These are phyloP conservation scores for Glareola pratincola DNA, from an alignment of 2,113 vertebrate species.

Conservation along the genomic window DNA sequence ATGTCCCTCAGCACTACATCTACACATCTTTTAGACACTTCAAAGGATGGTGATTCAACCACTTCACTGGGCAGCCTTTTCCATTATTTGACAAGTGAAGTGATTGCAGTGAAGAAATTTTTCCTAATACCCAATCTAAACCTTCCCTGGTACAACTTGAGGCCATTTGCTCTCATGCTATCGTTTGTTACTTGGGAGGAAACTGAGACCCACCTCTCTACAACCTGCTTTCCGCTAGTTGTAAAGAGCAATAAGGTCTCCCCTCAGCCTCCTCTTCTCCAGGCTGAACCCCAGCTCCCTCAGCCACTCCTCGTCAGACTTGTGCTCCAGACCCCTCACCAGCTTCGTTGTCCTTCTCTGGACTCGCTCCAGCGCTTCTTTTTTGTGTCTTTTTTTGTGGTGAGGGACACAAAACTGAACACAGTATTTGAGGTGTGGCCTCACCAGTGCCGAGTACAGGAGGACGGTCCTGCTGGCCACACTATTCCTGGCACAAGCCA, in stretches of 20 bases:
- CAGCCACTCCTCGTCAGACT: background rate
- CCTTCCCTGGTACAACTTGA: background rate
- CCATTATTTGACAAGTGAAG: background rate
- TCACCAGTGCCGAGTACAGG: background rate
- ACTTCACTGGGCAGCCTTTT: background rate
- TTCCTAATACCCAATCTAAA: background rate
- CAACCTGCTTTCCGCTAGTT: background rate
- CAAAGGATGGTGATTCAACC: background rate
- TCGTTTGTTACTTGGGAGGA: background rate
- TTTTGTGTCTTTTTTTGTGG: background rate
- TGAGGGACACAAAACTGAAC: background rate
- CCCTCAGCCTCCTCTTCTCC: background rate
- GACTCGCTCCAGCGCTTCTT: background rate
- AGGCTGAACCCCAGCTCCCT: background rate
- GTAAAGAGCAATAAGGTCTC: background rate
- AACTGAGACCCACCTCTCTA: background rate
- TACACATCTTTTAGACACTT: background rate
- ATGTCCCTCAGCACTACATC: background rate
- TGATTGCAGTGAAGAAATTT: background rate
- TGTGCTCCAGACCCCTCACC: background rate
- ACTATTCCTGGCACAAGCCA: background rate
- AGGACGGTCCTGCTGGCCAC: background rate
- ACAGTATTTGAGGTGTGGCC: background rate
- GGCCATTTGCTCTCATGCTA: background rate
- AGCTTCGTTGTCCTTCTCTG: background rate